These are phyloP conservation scores for Triplophysa rosa DNA, from an alignment of 2,113 vertebrate genomes.

Conservation along the genomic window DNA sequence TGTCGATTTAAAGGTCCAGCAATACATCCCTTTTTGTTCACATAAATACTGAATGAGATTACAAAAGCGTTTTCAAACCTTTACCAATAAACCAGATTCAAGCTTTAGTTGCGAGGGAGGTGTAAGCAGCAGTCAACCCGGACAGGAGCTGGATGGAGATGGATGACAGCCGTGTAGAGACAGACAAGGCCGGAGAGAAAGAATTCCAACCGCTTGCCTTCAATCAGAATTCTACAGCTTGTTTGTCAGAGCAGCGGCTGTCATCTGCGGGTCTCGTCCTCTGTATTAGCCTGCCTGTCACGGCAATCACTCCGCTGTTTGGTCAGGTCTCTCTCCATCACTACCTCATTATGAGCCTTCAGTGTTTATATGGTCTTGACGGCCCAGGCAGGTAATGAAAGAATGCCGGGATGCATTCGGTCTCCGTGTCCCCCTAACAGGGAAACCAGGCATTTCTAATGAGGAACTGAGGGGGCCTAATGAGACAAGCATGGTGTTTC, in stretches of 20 bases:
- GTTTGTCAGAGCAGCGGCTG: conserved; percentile 42
- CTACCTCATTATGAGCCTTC: conserved; percentile 58
- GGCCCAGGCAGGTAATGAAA: conserved; percentile 51
- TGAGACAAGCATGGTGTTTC: conserved; percentile 51
- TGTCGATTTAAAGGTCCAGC: neutral
- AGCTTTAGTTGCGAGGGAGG: neutral
- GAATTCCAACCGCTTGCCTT: conserved; percentile 31
- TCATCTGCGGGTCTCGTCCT: conserved; percentile 43
- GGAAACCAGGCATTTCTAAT: conserved; percentile 45
- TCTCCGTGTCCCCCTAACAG: conserved; percentile 42
- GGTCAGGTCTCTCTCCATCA: conserved; percentile 51
- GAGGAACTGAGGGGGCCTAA: conserved; percentile 51
- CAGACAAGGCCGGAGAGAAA: conserved; percentile 14
- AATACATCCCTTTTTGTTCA: neutral
- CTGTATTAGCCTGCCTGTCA: conserved; percentile 55
- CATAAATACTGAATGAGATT: conserved; percentile 21
- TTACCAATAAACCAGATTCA: neutral
- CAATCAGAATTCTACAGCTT: conserved; percentile 45
- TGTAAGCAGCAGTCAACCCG: neutral
- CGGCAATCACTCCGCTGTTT: conserved; percentile 53
- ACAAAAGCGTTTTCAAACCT: neutral
- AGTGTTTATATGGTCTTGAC: conserved; percentile 53
- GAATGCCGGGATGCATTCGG: conserved; percentile 39
- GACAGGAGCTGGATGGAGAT: neutral
- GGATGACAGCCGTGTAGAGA: conserved; percentile 23